Evolutionary conservation across 2,797 vertebrate genomes (phyloP).

Genomic region (Decapterus maruadsi): DNA sequence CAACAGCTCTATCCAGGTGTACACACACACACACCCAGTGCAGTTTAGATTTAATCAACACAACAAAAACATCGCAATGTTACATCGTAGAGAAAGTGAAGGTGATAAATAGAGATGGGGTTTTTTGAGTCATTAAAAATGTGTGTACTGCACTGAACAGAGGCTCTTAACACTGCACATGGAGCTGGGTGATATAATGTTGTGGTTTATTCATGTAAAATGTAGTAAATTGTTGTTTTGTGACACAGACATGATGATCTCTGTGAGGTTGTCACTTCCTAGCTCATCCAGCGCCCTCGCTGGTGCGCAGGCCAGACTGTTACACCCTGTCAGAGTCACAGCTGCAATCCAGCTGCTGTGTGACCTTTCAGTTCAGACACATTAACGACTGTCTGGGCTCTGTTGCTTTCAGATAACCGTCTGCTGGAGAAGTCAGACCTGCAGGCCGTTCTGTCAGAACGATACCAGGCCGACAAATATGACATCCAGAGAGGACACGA

Average conservation of each 20-base stretch:
- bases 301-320: background rate
- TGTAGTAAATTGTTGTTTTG: no score
- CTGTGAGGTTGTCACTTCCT: no score
- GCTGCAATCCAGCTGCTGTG: background rate
- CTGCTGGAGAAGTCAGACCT: constrained; percentile 95
- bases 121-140: no score
- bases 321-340: background rate
- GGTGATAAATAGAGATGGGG: background rate
- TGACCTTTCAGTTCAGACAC: background rate
- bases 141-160: no score
- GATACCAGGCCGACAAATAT: constrained; percentile 94
- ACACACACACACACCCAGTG: no score
- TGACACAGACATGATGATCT: no score
- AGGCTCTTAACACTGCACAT: no score
- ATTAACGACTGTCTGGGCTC: background rate
- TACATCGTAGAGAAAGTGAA: background rate
- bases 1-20: background rate
- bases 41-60: background rate
- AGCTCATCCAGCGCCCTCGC: no score
- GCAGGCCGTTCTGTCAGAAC: constrained; percentile 92
- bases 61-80: no score
- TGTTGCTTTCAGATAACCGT: constrained; percentile 89
- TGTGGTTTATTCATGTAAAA: no score
- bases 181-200: no score
- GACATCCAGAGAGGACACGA: constrained; percentile 92